A percentile compares a stretch with the other conserved stretches of the same genome.
These are phyloP conservation scores for Alaudala cheleensis DNA, from an alignment of 2,113 vertebrate species.

Conservation along the genomic window DNA sequence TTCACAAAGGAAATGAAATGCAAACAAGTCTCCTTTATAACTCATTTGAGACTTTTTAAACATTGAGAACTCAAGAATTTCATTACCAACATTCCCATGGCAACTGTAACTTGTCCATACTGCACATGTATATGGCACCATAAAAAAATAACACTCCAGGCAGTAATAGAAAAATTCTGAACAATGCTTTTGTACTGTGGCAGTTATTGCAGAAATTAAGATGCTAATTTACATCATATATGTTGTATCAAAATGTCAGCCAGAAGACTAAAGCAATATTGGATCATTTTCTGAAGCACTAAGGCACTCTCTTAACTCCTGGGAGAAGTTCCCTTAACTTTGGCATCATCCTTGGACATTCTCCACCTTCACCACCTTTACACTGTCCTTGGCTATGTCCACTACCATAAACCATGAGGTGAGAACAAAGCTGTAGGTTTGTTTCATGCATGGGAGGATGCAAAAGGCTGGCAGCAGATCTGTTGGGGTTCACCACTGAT, in stretches of 20 bases:
- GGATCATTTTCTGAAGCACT: not conserved
- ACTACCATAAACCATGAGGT: not conserved
- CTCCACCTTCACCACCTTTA: not conserved
- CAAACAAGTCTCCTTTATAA: constrained; percentile 37
- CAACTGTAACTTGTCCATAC: constrained; percentile 39
- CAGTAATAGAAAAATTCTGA: constrained; percentile 14
- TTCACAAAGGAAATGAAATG: constrained; percentile 55
- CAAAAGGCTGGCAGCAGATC: not conserved
- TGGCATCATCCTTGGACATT: not conserved
- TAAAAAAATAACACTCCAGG: constrained; percentile 39
- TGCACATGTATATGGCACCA: not conserved
- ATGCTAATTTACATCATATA: not conserved
- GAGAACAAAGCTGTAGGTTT: not conserved
- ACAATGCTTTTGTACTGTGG: not conserved
- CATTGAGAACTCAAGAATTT: constrained; percentile 43
- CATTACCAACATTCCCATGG: constrained; percentile 41
- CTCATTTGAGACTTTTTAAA: constrained; percentile 43
- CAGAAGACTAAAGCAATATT: not conserved
- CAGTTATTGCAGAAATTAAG: constrained; percentile 1
- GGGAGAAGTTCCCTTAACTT: not conserved
- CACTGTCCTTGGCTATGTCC: not conserved
- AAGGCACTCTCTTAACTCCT: not conserved
- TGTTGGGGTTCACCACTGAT: not conserved
- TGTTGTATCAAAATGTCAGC: not conserved
- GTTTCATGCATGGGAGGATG: not conserved